These are phyloP conservation scores for Hylyphantes graminicola DNA, from an alignment of 1,140 invertebrate genomes.

Conservation along the genomic window DNA sequence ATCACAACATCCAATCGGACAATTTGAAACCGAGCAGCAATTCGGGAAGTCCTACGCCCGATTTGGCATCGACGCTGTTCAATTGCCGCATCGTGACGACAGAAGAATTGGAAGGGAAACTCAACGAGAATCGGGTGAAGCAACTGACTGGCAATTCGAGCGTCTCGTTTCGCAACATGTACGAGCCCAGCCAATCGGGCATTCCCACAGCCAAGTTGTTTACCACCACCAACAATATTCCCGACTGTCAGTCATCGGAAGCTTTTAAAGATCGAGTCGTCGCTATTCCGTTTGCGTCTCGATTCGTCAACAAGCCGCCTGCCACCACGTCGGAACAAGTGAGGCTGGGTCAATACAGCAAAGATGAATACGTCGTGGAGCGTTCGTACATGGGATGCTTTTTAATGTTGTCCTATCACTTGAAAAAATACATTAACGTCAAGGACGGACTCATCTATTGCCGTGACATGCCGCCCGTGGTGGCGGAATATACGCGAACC, in stretches of 20 bases:
- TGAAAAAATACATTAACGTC: background rate
- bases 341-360: background rate
- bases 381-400: slow-evolving; percentile 16
- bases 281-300: slow-evolving; percentile 17
- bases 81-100: slow-evolving; percentile 8
- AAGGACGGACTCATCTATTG: slow-evolving; percentile 15
- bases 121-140: slow-evolving; percentile 35
- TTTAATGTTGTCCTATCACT: slow-evolving; percentile 10
- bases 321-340: background rate
- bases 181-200: slow-evolving; percentile 2
- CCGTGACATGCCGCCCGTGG: background rate
- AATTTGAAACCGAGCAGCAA: background rate
- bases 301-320: background rate
- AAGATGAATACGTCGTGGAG: slow-evolving; percentile 9
- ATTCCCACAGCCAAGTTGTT: slow-evolving; percentile 37
- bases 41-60: background rate
- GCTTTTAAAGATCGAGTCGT: slow-evolving; percentile 37
- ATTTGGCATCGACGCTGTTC: slow-evolving; percentile 5
- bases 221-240: slow-evolving; percentile 22
- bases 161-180: background rate
- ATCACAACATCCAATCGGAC: slow-evolving; percentile 1
- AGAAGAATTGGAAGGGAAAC: slow-evolving; percentile 18
- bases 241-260: background rate
- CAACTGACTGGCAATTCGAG: slow-evolving; percentile 33
- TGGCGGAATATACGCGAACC: slow-evolving; percentile 11